A percentile compares a stretch with the other conserved stretches of the same genome.
Conservation (phyloP, 30 jellyfish, hydroid and myxozoan species). For the Aurelia aurita region DNA sequence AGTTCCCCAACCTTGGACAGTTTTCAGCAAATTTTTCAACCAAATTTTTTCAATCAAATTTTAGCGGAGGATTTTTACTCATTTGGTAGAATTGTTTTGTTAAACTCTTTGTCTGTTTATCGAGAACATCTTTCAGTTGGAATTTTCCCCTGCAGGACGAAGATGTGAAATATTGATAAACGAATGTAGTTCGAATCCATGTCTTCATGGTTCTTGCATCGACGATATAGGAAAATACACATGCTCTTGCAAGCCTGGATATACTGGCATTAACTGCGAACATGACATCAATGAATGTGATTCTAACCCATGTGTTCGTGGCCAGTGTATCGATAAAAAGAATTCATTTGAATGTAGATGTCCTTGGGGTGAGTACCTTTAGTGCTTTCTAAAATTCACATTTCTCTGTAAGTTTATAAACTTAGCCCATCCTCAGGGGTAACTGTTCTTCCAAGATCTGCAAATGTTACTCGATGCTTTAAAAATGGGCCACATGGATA, state of each 20-base stretch:
- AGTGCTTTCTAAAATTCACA: background rate
- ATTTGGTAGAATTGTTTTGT: no score
- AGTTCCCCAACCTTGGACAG: no score
- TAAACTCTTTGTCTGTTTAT: no score
- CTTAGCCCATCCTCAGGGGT: no score
- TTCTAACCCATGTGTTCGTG: conserved; percentile 68
- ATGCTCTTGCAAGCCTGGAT: conserved; percentile 84
- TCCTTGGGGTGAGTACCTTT: conserved; percentile 36
- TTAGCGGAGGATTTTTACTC: no score
- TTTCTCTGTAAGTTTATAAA: no score
- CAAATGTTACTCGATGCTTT: no score
- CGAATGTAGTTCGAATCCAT: conserved; percentile 80
- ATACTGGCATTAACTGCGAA: conserved; percentile 72
- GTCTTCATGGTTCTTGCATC: conserved; percentile 69
- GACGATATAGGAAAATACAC: conserved; percentile 71
- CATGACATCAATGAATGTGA: conserved; percentile 70
- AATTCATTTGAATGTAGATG: conserved; percentile 74
- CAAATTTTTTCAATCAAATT: no score
- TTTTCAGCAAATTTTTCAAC: no score
- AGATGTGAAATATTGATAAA: conserved; percentile 66
- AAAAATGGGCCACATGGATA: no score
- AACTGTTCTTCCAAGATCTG: no score
- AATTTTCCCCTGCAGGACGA: conserved; percentile 11
- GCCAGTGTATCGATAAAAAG: conserved; percentile 73
- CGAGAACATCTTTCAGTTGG: no score